These are phyloP conservation scores for Megaceryle maxima DNA, from an alignment of 2,113 vertebrate genomes.

Conservation along the genomic window DNA sequence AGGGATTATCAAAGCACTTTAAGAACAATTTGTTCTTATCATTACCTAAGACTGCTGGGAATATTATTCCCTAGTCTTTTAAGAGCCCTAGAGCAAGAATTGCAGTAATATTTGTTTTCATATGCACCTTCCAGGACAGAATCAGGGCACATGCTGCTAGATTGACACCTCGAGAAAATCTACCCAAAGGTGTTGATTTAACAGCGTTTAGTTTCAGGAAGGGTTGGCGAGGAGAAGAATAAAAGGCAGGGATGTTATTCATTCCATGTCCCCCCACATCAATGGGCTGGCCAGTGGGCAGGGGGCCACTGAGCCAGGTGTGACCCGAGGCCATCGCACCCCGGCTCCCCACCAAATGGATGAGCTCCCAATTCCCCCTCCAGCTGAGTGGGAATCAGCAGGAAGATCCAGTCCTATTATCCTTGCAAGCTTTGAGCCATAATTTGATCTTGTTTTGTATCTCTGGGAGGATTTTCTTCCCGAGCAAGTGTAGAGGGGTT, in stretches of 20 bases:
- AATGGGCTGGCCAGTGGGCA: accelerated
- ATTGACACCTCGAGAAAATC: neutral
- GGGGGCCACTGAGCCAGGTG: accelerated
- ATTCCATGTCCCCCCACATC: accelerated
- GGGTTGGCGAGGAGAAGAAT: neutral
- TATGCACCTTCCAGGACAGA: neutral
- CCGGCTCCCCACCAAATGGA: accelerated
- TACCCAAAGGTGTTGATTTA: accelerated
- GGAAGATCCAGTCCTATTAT: neutral
- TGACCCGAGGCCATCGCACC: neutral
- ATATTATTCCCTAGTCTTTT: neutral
- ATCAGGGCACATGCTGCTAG: neutral
- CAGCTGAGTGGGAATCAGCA: neutral
- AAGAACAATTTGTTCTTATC: neutral
- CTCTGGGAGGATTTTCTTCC: neutral
- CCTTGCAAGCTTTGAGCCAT: neutral
- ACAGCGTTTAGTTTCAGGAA: neutral
- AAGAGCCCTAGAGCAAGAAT: neutral
- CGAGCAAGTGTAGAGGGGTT: neutral
- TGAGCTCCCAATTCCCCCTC: neutral
- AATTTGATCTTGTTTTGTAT: neutral
- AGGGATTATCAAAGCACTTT: neutral
- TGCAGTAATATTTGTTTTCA: neutral
- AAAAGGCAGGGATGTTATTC: accelerated
- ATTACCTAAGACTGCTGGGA: neutral